Evolutionary conservation across 2,113 vertebrate genomes (phyloP).

Genomic region (Lontra canadensis): DNA sequence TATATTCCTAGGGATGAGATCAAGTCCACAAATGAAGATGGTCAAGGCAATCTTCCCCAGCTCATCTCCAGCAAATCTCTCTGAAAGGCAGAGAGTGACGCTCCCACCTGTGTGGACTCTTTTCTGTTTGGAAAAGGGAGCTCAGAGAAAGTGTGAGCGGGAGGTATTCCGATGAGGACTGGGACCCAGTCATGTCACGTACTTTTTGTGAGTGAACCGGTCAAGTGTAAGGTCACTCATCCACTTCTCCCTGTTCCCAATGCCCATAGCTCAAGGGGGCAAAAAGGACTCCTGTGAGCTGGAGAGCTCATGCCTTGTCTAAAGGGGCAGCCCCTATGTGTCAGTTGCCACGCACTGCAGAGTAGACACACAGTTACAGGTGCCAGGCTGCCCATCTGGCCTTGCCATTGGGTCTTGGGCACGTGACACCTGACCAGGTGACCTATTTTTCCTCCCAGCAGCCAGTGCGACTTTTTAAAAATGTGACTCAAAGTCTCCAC

Average conservation of each 20-base stretch:
- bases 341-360: rapidly evolving
- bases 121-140: neutral
- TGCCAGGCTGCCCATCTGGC: rapidly evolving
- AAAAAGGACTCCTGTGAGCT: neutral
- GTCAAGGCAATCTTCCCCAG: neutral
- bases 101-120: neutral
- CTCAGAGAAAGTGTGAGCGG: neutral
- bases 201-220: neutral
- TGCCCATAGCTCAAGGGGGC: neutral
- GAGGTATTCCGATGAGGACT: neutral
- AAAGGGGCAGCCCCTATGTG: too few species aligned
- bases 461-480: neutral
- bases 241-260: neutral
- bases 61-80: neutral
- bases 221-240: neutral
- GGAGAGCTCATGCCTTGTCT: neutral
- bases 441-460: neutral
- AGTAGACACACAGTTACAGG: too few species aligned
- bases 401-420: neutral
- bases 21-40: neutral
- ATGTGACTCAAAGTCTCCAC: neutral
- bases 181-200: rapidly evolving
- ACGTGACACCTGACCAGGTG: neutral
- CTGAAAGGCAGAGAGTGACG: rapidly evolving
- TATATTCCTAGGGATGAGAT: neutral